These are phyloP conservation scores for Thyatira batis DNA, from an alignment of 2,888 invertebrate species.

Conservation along the genomic window DNA sequence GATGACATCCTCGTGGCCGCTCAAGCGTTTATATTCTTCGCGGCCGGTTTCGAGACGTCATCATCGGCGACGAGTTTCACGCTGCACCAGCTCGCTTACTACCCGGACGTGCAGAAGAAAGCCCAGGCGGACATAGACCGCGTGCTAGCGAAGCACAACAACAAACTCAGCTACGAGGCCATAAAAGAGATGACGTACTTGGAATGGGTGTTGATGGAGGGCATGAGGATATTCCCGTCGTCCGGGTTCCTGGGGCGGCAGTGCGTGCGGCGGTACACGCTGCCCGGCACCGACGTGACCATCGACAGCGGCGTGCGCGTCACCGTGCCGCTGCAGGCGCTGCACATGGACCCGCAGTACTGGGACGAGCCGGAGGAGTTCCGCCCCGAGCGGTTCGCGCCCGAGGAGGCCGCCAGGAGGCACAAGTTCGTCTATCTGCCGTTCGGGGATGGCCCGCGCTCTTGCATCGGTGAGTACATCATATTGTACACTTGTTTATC, in stretches of 20 bases:
- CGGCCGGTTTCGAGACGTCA: conserved; percentile 76
- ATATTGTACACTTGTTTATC: background rate
- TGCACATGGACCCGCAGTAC: conserved; percentile 57
- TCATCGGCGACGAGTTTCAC: conserved; percentile 67
- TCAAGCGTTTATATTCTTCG: conserved; percentile 63
- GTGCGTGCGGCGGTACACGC: conserved; percentile 38
- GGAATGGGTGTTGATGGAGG: conserved; percentile 56
- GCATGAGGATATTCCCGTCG: conserved; percentile 57
- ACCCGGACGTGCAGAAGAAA: conserved; percentile 50
- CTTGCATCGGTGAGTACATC: conserved; percentile 53
- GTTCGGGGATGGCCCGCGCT: conserved; percentile 58
- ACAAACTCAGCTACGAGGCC: conserved; percentile 55
- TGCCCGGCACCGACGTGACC: conserved; percentile 42
- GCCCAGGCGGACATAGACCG: conserved; percentile 54
- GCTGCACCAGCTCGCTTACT: conserved; percentile 57
- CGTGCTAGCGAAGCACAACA: conserved; percentile 42
- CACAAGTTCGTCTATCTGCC: conserved; percentile 53
- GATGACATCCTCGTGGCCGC: conserved; percentile 48
- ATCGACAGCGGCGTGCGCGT: conserved; percentile 41
- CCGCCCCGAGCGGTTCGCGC: conserved; percentile 53
- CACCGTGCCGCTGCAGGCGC: conserved; percentile 47
- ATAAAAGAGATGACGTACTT: conserved; percentile 62
- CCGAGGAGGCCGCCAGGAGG: conserved; percentile 30
- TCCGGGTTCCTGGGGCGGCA: conserved; percentile 41
- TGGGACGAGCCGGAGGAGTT: conserved; percentile 55